A percentile compares a stretch with the other conserved stretches of the same genome.
phyloP scores from a whole-genome alignment of 1,140 invertebrate species.

The Aphis craccivora region DNA sequence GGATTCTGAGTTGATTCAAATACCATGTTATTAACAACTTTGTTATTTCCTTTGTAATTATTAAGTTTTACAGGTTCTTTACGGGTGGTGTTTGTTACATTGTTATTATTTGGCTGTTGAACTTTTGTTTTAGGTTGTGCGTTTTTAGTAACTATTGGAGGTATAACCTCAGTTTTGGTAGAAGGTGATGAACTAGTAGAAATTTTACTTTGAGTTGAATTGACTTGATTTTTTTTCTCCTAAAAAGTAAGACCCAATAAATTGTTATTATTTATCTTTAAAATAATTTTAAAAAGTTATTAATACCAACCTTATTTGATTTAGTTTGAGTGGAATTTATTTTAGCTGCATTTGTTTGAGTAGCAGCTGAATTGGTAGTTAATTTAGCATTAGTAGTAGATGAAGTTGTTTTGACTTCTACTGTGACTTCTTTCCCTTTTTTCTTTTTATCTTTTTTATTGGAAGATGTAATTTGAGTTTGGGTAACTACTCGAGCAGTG shows the following conservation, averaged over 20 bases:
- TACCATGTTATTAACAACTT: constrained; percentile 65
- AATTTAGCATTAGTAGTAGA: constrained; percentile 46
- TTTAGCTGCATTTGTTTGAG: constrained; percentile 46
- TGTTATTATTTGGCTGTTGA: constrained; percentile 35
- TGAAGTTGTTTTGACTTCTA: constrained; percentile 45
- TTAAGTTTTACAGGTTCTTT: constrained; percentile 37
- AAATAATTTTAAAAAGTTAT: not conserved
- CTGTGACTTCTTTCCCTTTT: constrained; percentile 76
- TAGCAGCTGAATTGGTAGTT: constrained; percentile 43
- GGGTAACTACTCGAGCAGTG: constrained; percentile 24
- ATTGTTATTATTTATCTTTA: not conserved
- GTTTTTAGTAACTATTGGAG: not conserved
- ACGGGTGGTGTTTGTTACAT: not conserved
- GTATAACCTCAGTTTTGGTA: not conserved
- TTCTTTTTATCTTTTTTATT: constrained; percentile 66
- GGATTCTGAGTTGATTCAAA: constrained; percentile 72
- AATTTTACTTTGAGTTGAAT: constrained; percentile 22
- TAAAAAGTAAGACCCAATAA: not conserved
- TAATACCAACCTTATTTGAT: constrained; percentile 47
- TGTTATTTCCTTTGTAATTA: constrained; percentile 53
- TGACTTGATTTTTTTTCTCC: constrained; percentile 43
- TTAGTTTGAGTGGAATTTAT: constrained; percentile 26
- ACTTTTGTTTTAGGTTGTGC: constrained; percentile 35
- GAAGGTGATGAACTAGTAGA: not conserved
- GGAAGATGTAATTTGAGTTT: constrained; percentile 21